Evolutionary conservation across 2,888 invertebrate genomes (phyloP).

Genomic region (Polylopha cassiicola): DNA sequence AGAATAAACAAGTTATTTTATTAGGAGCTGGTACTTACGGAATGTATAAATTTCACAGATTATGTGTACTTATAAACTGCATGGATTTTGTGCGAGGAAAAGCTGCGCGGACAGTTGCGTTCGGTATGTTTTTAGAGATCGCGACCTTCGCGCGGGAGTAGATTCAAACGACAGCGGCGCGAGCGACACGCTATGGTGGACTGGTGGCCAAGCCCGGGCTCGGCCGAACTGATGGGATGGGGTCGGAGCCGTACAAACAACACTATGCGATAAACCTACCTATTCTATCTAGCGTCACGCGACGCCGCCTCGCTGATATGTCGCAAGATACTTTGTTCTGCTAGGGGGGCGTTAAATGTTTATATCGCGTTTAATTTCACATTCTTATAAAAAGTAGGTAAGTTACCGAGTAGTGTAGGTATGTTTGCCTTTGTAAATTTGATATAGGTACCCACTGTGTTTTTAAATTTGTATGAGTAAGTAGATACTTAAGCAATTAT

Average conservation of each 20-base stretch:
- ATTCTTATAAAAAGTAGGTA: no score
- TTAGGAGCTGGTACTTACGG: constrained; percentile 10
- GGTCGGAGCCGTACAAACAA: constrained; percentile 61
- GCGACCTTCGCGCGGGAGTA: constrained; percentile 1
- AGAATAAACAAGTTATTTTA: background rate
- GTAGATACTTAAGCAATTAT: no score
- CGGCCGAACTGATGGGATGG: constrained; percentile 51
- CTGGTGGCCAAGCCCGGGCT: constrained; percentile 39
- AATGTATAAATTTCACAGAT: constrained; percentile 1
- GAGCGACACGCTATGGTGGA: constrained; percentile 62
- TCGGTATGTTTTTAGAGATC: background rate
- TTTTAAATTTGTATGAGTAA: no score
- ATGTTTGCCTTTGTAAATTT: no score
- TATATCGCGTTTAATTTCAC: no score
- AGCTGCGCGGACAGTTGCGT: no score
- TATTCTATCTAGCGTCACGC: constrained; percentile 39
- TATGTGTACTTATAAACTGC: background rate
- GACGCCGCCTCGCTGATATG: constrained; percentile 26
- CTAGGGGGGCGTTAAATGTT: no score
- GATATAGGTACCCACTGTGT: no score
- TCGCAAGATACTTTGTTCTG: constrained; percentile 35
- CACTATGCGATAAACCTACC: constrained; percentile 39
- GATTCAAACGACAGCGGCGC: constrained; percentile 36
- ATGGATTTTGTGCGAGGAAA: no score
- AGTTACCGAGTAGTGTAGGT: no score